Percentiles rank a stretch among this genome's conserved stretches.
Evolutionary conservation across 2,113 vertebrate species (phyloP).

Genomic region (Raja brachyura): DNA sequence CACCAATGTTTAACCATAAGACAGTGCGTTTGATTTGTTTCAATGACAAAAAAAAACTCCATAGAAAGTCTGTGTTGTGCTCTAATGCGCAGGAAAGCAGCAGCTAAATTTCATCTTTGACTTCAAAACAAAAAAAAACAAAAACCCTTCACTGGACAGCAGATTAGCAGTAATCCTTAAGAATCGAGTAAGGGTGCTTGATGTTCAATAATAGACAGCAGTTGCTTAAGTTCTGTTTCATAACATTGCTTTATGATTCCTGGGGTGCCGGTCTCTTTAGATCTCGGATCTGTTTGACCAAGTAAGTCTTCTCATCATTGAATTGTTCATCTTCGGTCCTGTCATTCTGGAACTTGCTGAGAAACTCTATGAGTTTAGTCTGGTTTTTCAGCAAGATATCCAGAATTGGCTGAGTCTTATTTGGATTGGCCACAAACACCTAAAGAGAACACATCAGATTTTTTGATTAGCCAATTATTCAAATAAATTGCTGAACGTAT

Average conservation of each 20-base stretch:
- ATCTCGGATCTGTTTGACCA: slow-evolving; percentile 98
- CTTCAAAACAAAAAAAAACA: slow-evolving; percentile 61
- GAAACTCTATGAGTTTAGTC: slow-evolving; percentile 93
- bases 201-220: slow-evolving; percentile 71
- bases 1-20: slow-evolving; percentile 56
- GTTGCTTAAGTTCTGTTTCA: slow-evolving; percentile 63
- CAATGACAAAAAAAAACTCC: slow-evolving; percentile 61
- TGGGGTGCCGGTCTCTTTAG: slow-evolving; percentile 89
- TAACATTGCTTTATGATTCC: slow-evolving; percentile 72
- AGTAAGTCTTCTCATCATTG: slow-evolving; percentile 96
- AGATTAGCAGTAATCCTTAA: slow-evolving; percentile 73
- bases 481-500: not conserved
- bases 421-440: slow-evolving; percentile 94
- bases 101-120: slow-evolving; percentile 75
- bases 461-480: not conserved
- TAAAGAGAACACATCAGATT: slow-evolving; percentile 46
- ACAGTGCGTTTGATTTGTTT: slow-evolving; percentile 60
- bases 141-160: slow-evolving; percentile 76
- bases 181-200: slow-evolving; percentile 63
- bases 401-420: slow-evolving; percentile 92
- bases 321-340: slow-evolving; percentile 95
- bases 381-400: slow-evolving; percentile 98
- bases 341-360: slow-evolving; percentile 96
- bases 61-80: slow-evolving; percentile 64
- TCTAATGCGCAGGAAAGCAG: slow-evolving; percentile 80